Evolutionary conservation across 2,888 invertebrate species (phyloP).

Genomic region (Cataglyphis livida): DNA sequence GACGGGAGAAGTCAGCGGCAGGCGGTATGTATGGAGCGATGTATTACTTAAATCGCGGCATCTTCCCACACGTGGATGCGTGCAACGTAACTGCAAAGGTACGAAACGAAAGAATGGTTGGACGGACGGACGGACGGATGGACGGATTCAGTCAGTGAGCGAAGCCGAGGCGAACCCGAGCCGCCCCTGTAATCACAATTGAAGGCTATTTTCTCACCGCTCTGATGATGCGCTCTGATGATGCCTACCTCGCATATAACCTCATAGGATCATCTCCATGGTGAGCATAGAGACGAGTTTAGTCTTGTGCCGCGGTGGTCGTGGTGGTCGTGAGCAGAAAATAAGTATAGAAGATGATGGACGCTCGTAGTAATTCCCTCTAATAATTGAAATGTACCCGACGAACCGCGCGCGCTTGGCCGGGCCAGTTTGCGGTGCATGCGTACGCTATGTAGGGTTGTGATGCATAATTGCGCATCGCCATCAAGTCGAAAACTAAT

Average conservation of each 20-base stretch:
- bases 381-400: slow-evolving; percentile 86
- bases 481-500: slow-evolving; percentile 73
- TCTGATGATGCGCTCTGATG: slow-evolving; percentile 86
- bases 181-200: slow-evolving; percentile 86
- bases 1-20: slow-evolving; percentile 32
- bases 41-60: slow-evolving; percentile 73
- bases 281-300: slow-evolving; percentile 70
- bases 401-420: slow-evolving; percentile 77
- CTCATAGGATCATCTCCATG: slow-evolving; percentile 83
- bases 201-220: slow-evolving; percentile 86
- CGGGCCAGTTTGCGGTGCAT: slow-evolving; percentile 76
- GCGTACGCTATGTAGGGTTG: slow-evolving; percentile 63
- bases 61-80: slow-evolving; percentile 66
- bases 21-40: slow-evolving; percentile 39
- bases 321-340: slow-evolving; percentile 83
- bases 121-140: slow-evolving; percentile 54
- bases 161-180: slow-evolving; percentile 79
- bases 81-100: slow-evolving; percentile 52
- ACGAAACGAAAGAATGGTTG: slow-evolving; percentile 63
- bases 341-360: slow-evolving; percentile 85
- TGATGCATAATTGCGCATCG: slow-evolving; percentile 73
- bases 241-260: slow-evolving; percentile 82
- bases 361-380: slow-evolving; percentile 85
- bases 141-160: slow-evolving; percentile 76
- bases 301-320: slow-evolving; percentile 62